Base-by-base conservation (phyloP, 1,140 invertebrate genomes). In the Pogonus chalceus region DNA sequence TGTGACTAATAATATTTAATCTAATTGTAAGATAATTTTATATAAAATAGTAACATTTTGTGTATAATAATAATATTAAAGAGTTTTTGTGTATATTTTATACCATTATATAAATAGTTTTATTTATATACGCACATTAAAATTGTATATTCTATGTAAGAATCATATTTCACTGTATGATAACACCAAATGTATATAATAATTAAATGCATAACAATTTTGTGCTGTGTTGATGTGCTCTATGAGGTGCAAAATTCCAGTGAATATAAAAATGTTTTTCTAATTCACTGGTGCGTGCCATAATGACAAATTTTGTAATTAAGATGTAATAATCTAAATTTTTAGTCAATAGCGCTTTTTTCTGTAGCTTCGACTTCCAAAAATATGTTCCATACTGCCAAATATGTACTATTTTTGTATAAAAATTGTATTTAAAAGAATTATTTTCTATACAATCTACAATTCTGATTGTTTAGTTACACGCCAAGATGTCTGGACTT, bases 201-300 rank as follows among this genome's bases (percentile, higher is more conserved):
- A 43, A 43, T 43, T 43, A 43, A 43, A 18, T 43, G 18, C 37
- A 9, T 43, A 43, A 12, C 18, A 43, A 9, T 43, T 10, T 43
- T 43, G 37, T 43, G 37, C 37, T 43, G 37, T 43, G 37, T 43
- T 18, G 4, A 43, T 43, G 37, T 43, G 37, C 37, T 43, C 37
- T 43, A 43, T 12, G 18, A 12, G 37, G 37, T 43, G 37, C 37
- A 18, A 43, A 4, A 43, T 9, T 43, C 37, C 18, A 43, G 37
- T 43, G 37, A 18, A 43, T n/a, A n/a, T n/a, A n/a, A n/a, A 43
- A 7, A 43, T 43, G 37, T 43, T 18, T 9, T 4, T 43, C 4
- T n/a, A n/a, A n/a, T 3, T 4, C 37, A 12, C 9, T 18, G 37
- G 37, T 18, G 37, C 18, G 37, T 43, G 37, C 37, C 37, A 43